Base-by-base conservation (phyloP, 2,113 vertebrate genomes). In the Ictalurus punctatus region DNA sequence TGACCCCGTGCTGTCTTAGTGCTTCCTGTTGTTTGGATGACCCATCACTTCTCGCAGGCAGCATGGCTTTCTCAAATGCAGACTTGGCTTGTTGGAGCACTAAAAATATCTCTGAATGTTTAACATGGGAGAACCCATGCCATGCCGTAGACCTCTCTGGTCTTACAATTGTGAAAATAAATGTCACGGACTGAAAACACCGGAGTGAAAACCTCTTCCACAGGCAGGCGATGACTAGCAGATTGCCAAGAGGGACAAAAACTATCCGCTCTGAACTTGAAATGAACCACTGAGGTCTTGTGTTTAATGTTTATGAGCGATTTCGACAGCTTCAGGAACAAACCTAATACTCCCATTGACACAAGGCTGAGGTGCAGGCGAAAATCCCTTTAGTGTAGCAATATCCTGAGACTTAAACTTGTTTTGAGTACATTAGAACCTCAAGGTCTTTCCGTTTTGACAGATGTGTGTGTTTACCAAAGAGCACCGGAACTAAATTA, bases 21-120 rank as follows among this genome's bases (percentile, higher is more conserved):
- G 65, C 27, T 91, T 92, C 88, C 88, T 93, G 92, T 90, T 93
- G 89, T 90, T 91, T 78, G 76, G 87, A 90, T 83, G 65, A 63
- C 86, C 67, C 85, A 80, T 80, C 69, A 12, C 85, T 88, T 40
- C 23, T 89, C 23, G 10, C 40, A 67, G 56, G 34, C 65, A 69
- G 65, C 83, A 48, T 5, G 44, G 8, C 48, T 83, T 48, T 83
- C 34, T 83, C 56, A 83, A 83, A 83, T 58, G 27, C 34, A 25
- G 67, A 74, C 48, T 54, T 25, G 44, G 54, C 13, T 83, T 37
- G 79, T 17, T 37, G 27, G 21, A 86, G 14, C 61, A 73, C 85
- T 86, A 85, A 85, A 90, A 87, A 92, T 91, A 91, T 83, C 73
- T 34, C 37, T 44, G 56, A 74, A 88, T 74, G 25, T 44, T 30